phyloP scores from a whole-genome alignment of 2,113 vertebrate species.

The Laterallus jamaicensis region DNA sequence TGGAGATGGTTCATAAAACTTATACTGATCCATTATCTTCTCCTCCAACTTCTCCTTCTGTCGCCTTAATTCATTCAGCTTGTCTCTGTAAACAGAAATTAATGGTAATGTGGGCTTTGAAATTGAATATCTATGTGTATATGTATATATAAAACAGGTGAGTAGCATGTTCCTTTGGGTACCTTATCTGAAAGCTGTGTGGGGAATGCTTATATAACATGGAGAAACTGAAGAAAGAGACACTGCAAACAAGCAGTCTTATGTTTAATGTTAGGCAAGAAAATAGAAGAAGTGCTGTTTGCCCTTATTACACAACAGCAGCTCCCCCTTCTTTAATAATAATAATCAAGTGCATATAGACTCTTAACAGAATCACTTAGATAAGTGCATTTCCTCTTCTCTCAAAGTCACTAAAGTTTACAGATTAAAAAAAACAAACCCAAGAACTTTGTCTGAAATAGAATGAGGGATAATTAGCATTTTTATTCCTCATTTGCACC shows the following conservation, averaged over 20 bases:
- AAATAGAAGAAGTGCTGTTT: background rate
- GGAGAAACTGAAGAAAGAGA: background rate
- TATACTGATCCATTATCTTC: conserved; percentile 99
- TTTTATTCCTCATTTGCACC: background rate
- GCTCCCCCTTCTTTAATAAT: background rate
- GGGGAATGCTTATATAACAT: background rate
- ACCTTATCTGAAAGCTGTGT: background rate
- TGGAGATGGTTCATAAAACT: conserved; percentile 97
- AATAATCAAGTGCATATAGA: background rate
- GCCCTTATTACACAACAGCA: background rate
- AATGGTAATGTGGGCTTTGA: background rate
- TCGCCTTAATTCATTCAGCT: conserved; percentile 93
- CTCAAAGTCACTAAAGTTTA: background rate
- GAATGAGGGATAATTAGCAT: background rate
- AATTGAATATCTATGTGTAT: background rate
- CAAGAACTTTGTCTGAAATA: background rate
- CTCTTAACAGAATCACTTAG: background rate
- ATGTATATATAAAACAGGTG: fast-evolving
- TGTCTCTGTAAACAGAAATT: conserved; percentile 83
- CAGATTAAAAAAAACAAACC: background rate
- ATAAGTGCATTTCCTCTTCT: background rate
- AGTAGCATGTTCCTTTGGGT: background rate
- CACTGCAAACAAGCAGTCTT: background rate
- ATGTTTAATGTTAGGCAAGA: background rate
- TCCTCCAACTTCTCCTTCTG: conserved; percentile 99